Evolutionary conservation across 2,113 vertebrate species (phyloP), one percentile per base, ranked within the genome.

Genomic region (Protobothrops mucrosquamatus): DNA sequence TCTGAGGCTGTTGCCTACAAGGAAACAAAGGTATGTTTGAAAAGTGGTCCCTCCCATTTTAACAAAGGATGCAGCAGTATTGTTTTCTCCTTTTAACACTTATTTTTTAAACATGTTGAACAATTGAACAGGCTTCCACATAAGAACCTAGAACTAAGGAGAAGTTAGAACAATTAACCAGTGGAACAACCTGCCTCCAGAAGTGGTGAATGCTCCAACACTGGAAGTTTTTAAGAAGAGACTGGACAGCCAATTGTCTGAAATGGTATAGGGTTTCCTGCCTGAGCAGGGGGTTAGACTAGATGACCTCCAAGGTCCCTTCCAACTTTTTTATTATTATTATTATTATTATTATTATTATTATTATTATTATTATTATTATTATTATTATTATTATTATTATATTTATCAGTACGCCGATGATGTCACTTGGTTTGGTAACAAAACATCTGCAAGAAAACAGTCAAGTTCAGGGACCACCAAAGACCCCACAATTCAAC

Each of bases 1-100:
- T 98, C 98, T 99, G 99, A 95, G 99, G 99, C 97, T 98, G 98
- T 96, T 99, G 98, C 97, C 98, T 98, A 96, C 92, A 93, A 94
- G 94, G 95, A 88, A 94, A 94, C 89, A 92, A 22, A 88, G 96
- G 91, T 96, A 29, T 10, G 5, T 85, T 89, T 81, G n/a, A 61
- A 89, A 18, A 93, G 59, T n/a, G 11, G 92, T 51, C 57, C 3
- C 2, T 91, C 39, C 10, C 39, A 92, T 88, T 94, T 87, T 93
- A 48, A 93, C 22, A 57, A 52, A 85, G 90, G 89, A n/a, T 34
- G 3, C 91, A 43, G 26, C 7, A 22, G 29, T 15, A 0, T 64
- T 93, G 39, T 51, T 90, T 14, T 93, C 94, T 92, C 43, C 89
- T 95, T 92, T 51, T 92, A 48, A 57, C 87, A 93, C 18, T 64